Evolutionary conservation across 1,140 invertebrate species (phyloP).

Genomic region (Prorops nasuta): DNA sequence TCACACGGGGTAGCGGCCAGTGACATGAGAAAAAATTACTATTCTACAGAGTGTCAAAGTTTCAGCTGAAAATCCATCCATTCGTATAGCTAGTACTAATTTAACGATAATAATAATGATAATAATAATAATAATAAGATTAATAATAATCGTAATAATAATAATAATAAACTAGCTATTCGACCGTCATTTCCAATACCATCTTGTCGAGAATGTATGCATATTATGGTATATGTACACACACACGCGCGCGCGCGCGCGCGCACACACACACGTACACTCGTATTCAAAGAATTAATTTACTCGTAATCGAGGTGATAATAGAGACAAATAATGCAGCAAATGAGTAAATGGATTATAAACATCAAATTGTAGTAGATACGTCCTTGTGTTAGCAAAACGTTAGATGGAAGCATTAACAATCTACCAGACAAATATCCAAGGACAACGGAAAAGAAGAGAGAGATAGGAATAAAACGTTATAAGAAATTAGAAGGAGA

Average conservation of each 20-base stretch:
- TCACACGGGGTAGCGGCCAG: constrained; percentile 5
- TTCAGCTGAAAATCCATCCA: constrained; percentile 22
- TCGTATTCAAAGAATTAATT: constrained; percentile 24
- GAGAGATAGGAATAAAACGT: constrained; percentile 18
- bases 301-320: constrained; percentile 27
- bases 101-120: constrained; percentile 2
- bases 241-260: constrained; percentile 30
- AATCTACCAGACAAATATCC: constrained; percentile 46
- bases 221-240: too few species aligned
- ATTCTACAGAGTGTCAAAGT: constrained; percentile 9
- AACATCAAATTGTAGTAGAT: constrained; percentile 47
- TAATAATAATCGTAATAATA: too few species aligned
- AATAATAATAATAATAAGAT: constrained; percentile 5
- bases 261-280: constrained; percentile 28
- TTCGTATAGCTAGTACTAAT: too few species aligned
- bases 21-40: too few species aligned
- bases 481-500: constrained; percentile 13
- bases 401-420: constrained; percentile 50
- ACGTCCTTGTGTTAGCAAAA: constrained; percentile 46
- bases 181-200: constrained; percentile 24
- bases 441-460: constrained; percentile 7
- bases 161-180: constrained; percentile 18
- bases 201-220: constrained; percentile 22
- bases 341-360: constrained; percentile 35
- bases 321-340: constrained; percentile 41